Base-by-base conservation (phyloP, 1,140 invertebrate species). In the Nebria ingens region DNA sequence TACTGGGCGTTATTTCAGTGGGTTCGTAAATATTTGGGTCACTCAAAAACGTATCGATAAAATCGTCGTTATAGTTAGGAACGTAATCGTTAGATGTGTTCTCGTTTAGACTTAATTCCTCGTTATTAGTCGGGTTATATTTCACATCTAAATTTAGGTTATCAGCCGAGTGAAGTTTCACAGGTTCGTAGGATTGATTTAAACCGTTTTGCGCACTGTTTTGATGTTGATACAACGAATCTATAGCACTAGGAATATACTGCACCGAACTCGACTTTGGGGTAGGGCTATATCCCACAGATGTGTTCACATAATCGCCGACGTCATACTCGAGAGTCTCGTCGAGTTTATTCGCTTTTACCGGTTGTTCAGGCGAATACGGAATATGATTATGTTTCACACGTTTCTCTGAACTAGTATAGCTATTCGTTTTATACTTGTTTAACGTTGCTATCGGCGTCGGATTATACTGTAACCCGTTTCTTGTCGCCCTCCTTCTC, bases 401-500 rank as follows among this genome's bases (percentile, higher is more conserved):
- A 4, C 3, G 9, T 45, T 17, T 45, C 40, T 11, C 9, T 11
- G 15, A 9, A 11, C 3, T 3, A 11, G 9, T 45, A 12, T 45
- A 3, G 6, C 15, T 45, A 6, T 4, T 29, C 13, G 25, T 29
- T 17, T 45, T 45, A 45, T 11, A 45, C 17, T 45, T 45, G 15
- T 45, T 45, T 45, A 45, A 17, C 40, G 9, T 17, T 45, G 40
- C 40, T 45, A 45, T 45, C 9, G 40, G 40, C 17, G 40, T 45
- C 4, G 40, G 40, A 17, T 45, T 45, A 45, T 45, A 45, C 3
- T 9, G 9, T 11, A 45, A 6, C 4, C 25, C 15, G 6, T 6
- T 17, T 4, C 3, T 11, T 4, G 40, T 9, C 17, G 40, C 40
- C 3, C 15, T 45, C 3, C 15, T 4, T 45, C 40, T 12, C 15